Conservation (phyloP, 2,113 vertebrate genomes). For the Tylochromis polylepis region DNA sequence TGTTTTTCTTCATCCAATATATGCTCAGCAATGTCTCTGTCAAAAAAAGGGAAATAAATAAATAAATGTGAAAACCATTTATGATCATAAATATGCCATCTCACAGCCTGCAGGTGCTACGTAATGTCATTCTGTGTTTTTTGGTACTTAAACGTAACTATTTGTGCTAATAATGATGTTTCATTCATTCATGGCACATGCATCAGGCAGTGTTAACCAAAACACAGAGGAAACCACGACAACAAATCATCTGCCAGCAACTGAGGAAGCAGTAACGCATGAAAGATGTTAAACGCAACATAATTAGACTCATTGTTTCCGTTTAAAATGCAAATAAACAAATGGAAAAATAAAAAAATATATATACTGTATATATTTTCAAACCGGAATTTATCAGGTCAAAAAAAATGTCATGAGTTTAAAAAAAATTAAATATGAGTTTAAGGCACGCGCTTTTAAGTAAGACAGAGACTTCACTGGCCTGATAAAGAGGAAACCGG, state of each 20-base stretch:
- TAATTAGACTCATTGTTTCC: not conserved
- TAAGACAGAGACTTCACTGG: not conserved
- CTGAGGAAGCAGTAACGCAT: not conserved
- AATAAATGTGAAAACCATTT: not conserved
- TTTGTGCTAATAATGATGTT: not conserved
- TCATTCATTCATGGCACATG: not conserved
- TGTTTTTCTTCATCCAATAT: not conserved
- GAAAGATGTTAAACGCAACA: not conserved
- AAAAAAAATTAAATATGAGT: not conserved
- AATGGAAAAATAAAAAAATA: rapidly evolving
- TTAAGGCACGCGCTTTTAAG: not conserved
- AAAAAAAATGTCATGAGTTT: not conserved
- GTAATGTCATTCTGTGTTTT: not conserved
- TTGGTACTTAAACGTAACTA: not conserved
- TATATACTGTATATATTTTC: not conserved
- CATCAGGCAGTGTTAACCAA: not conserved
- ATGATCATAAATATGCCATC: not conserved
- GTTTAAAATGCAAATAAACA: not conserved
- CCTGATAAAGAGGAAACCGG: not conserved
- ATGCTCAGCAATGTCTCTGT: not conserved
- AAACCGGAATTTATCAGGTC: not conserved
- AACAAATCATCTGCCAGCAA: not conserved
- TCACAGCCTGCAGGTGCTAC: not conserved
- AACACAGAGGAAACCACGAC: rapidly evolving
- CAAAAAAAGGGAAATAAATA: not conserved